phyloP scores from a whole-genome alignment of 1,140 invertebrate genomes.

The Vollenhovia emeryi region DNA sequence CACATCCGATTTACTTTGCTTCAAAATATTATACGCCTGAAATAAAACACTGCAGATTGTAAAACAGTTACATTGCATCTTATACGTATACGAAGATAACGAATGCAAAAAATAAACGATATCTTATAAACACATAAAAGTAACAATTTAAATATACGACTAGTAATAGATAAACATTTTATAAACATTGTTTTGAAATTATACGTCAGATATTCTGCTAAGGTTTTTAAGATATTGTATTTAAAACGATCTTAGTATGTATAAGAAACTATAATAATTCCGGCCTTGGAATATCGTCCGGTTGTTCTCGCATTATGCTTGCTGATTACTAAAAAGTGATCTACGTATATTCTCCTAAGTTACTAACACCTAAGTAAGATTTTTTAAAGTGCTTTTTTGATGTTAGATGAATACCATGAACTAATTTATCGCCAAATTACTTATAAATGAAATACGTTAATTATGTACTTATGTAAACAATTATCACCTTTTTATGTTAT shows the following conservation, averaged over 20 bases:
- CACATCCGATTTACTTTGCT: slow-evolving; percentile 83
- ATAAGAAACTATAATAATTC: too few relatives aligned
- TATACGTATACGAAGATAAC: too few relatives aligned
- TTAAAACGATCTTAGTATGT: too few relatives aligned
- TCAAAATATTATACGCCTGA: slow-evolving; percentile 87
- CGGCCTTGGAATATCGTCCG: too few relatives aligned
- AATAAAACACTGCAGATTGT: slow-evolving; percentile 45
- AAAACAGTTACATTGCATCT: not conserved
- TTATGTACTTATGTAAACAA: not conserved
- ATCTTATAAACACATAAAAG: too few relatives aligned
- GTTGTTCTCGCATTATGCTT: too few relatives aligned
- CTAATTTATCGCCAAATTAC: not conserved
- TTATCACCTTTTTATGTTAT: not conserved
- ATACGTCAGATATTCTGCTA: too few relatives aligned
- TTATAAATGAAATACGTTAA: not conserved
- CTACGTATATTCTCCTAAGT: not conserved
- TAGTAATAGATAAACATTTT: too few relatives aligned
- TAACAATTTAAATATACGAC: too few relatives aligned
- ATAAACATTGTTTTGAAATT: too few relatives aligned
- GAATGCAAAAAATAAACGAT: not conserved
- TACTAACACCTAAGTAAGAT: slow-evolving; percentile 29
- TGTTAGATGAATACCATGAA: not conserved
- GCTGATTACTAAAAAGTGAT: too few relatives aligned
- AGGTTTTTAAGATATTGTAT: too few relatives aligned
- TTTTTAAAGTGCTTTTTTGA: not conserved